These are phyloP conservation scores for Lucinisca nassula DNA, from an alignment of 2,888 invertebrate species.

Conservation along the genomic window DNA sequence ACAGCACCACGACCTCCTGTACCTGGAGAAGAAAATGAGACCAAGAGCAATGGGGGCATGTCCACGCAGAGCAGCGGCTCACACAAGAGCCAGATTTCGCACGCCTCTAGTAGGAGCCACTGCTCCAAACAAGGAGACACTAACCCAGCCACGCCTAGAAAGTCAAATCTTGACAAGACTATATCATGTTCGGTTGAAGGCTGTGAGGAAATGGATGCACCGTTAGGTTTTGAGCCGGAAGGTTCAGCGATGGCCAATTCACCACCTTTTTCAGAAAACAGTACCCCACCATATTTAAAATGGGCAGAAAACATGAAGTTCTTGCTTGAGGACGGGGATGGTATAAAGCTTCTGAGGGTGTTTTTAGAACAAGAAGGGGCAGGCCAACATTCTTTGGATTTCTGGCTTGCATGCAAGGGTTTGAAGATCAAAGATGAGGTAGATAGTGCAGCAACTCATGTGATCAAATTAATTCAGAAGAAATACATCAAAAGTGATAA, in stretches of 20 bases:
- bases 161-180: constrained; percentile 84
- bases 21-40: constrained; percentile 87
- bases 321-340: constrained; percentile 96
- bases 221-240: constrained; percentile 90
- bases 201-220: constrained; percentile 87
- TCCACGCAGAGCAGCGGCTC: constrained; percentile 85
- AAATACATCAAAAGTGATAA: constrained; percentile 92
- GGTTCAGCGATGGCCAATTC: constrained; percentile 89
- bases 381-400: constrained; percentile 88
- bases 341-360: constrained; percentile 94
- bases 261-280: constrained; percentile 87
- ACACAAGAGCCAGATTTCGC: constrained; percentile 84
- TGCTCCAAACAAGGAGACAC: constrained; percentile 80
- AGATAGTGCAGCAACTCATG: constrained; percentile 88
- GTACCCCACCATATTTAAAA: constrained; percentile 93
- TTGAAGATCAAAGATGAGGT: constrained; percentile 89
- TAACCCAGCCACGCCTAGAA: constrained; percentile 84
- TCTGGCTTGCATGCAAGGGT: constrained; percentile 94
- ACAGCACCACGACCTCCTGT: constrained; percentile 86
- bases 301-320: constrained; percentile 96
- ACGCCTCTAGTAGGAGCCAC: constrained; percentile 77
- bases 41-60: constrained; percentile 85
- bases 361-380: constrained; percentile 87
- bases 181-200: constrained; percentile 64
- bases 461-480: constrained; percentile 92